A percentile compares a stretch with the other conserved stretches of the same genome.
These are phyloP conservation scores for Acestrorhynchus altus DNA, from an alignment of 2,797 vertebrate genomes.

Conservation along the genomic window DNA sequence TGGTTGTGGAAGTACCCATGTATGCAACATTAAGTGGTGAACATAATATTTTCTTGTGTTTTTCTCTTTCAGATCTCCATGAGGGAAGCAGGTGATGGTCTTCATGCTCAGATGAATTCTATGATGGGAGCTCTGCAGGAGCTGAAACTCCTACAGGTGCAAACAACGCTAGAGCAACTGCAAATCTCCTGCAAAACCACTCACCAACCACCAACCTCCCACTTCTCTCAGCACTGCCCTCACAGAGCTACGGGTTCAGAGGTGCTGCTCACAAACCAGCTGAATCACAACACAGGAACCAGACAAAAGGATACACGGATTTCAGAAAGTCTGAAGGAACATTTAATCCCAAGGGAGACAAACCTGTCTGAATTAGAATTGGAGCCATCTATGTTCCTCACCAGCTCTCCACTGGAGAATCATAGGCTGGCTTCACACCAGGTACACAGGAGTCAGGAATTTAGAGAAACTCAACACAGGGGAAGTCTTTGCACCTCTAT, in stretches of 20 bases:
- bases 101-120: slow-evolving; percentile 81
- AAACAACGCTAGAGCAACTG: slow-evolving; percentile 61
- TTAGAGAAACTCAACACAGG: slow-evolving; percentile 28
- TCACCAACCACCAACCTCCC: slow-evolving; percentile 45
- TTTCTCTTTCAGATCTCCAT: slow-evolving; percentile 79
- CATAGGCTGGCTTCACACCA: neutral
- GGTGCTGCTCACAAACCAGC: slow-evolving; percentile 14
- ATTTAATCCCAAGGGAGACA: slow-evolving; percentile 10
- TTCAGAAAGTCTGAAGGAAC: slow-evolving; percentile 14
- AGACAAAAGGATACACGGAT: slow-evolving; percentile 4
- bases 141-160: slow-evolving; percentile 74
- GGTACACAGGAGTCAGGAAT: slow-evolving; percentile 7
- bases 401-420: slow-evolving; percentile 52
- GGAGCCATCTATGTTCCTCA: slow-evolving; percentile 45
- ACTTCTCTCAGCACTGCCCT: slow-evolving; percentile 60
- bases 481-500: slow-evolving; percentile 56
- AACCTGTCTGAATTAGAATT: slow-evolving; percentile 33
- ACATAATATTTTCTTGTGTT: neutral
- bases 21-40: neutral
- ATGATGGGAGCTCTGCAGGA: slow-evolving; percentile 84
- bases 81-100: slow-evolving; percentile 77
- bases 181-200: slow-evolving; percentile 56
- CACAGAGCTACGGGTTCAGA: neutral
- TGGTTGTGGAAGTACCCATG: too few relatives aligned
- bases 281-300: slow-evolving; percentile 13